phyloP scores from a whole-genome alignment of 1,140 invertebrate genomes.

The Aradophagus sp. region DNA sequence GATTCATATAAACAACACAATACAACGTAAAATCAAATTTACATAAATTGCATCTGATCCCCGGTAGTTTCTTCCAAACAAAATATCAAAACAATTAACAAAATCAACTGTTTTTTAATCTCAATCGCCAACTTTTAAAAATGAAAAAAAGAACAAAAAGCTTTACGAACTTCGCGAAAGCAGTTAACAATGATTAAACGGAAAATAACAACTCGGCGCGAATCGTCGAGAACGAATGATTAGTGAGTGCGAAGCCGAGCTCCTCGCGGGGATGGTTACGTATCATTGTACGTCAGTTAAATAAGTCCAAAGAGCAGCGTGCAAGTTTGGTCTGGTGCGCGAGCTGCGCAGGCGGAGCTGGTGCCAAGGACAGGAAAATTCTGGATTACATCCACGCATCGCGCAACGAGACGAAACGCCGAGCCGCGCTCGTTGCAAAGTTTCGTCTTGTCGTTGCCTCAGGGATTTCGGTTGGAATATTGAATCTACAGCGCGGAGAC shows the following conservation, averaged over 20 bases:
- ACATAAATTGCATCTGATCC: too few species aligned
- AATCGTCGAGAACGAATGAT: too few species aligned
- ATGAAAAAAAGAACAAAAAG: too few species aligned
- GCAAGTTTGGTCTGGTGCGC: constrained; percentile 62
- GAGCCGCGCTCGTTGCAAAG: constrained; percentile 65
- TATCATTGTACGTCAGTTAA: constrained; percentile 56
- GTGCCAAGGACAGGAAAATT: constrained; percentile 64
- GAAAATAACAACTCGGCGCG: too few species aligned
- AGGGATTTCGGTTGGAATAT: constrained; percentile 76
- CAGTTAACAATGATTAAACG: background rate
- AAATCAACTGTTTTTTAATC: too few species aligned
- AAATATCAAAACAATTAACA: too few species aligned
- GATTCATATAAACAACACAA: too few species aligned
- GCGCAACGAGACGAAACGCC: constrained; percentile 57
- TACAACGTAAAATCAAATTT: too few species aligned
- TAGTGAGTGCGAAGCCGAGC: too few species aligned
- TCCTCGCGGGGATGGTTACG: constrained; percentile 30
- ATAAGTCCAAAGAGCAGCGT: constrained; percentile 69
- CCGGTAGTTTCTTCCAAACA: too few species aligned
- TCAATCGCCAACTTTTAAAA: too few species aligned
- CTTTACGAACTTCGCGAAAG: background rate
- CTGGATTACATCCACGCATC: constrained; percentile 61
- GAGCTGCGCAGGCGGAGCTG: constrained; percentile 67
- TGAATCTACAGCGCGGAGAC: constrained; percentile 72
- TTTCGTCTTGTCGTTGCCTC: constrained; percentile 71